phyloP scores from a whole-genome alignment of 2,113 vertebrate species.

The Willisornis vidua region DNA sequence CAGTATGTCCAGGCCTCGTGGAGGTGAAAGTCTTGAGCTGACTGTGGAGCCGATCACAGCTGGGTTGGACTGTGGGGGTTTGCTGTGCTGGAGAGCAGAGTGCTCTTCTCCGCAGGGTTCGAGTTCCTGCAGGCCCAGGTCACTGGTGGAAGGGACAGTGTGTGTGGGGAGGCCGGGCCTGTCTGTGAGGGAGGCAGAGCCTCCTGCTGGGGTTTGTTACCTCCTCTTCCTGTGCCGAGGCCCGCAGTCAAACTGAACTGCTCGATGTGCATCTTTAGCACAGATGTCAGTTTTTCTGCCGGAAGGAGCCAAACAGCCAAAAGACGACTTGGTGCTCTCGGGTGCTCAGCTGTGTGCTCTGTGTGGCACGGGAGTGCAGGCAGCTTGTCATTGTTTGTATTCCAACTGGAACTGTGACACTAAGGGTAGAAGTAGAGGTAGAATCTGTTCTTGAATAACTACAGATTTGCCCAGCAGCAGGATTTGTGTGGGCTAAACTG shows the following conservation, averaged over 20 bases:
- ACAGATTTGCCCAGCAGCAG: not conserved
- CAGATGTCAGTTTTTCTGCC: not conserved
- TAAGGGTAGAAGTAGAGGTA: not conserved
- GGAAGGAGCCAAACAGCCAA: not conserved
- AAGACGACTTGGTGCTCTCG: not conserved
- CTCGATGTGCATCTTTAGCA: not conserved
- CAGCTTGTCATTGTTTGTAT: not conserved
- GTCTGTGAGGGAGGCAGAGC: not conserved
- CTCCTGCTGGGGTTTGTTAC: not conserved
- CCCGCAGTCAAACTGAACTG: not conserved
- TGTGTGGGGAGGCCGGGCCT: not conserved
- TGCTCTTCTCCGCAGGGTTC: fast-evolving
- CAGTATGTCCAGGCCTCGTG: constrained; percentile 23
- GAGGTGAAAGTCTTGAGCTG: not conserved
- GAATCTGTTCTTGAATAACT: not conserved
- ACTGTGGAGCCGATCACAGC: not conserved
- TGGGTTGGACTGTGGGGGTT: not conserved
- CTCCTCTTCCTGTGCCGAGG: not conserved
- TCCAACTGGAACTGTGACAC: not conserved
- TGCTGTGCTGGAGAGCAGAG: not conserved
- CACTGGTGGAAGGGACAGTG: no score
- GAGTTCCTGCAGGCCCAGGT: not conserved
- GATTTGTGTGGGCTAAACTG: not conserved
- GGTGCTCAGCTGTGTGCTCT: not conserved
- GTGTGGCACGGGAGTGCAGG: not conserved